Base-by-base conservation (phyloP, 37 sponge, comb jelly and placozoan species). In the Beroe ovata region DNA sequence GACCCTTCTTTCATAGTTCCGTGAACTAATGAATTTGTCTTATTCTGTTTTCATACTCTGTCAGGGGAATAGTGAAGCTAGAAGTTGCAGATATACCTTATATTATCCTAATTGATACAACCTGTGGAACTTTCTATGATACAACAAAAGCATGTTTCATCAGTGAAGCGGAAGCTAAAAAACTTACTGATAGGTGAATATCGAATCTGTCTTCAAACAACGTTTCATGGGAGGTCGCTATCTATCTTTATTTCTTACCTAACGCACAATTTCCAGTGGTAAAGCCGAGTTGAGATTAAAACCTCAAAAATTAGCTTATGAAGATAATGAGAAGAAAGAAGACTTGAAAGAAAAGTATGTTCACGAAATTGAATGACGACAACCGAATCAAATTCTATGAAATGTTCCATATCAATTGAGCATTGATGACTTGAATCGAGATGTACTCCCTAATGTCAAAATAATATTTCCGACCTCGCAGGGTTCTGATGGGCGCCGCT, bases 151-250 rank as follows among this genome's bases (percentile, higher is more conserved):
- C 2, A 29, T 29, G 1, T 8, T 66, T 19, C 30, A 66, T 66
- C 33, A 66, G 69, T 32, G 69, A 66, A 32, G 14, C 69, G 11
- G 35, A 66, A 37, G 69, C 69, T 66, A 66, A 66, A 32, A 66
- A 30, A 16, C 69, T 66, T 30, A 32, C 35, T 66, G 69, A 66
- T 16, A 47, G 54, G 54, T 47, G 6, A 47, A 47, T 47, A 47
- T 47, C 6, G 11, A 47, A 47, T 11, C 54, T 16, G n/a, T n/a
- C n/a, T n/a, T n/a, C n/a, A n/a, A n/a, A n/a, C n/a, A n/a, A n/a
- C n/a, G n/a, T n/a, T n/a, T n/a, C n/a, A n/a, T n/a, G n/a, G n/a
- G n/a, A n/a, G n/a, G n/a, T n/a, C n/a, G n/a, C n/a, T n/a, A n/a
- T n/a, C n/a, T n/a, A n/a, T n/a, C n/a, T n/a, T n/a, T n/a, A n/a